Evolutionary conservation across 1,140 invertebrate genomes (phyloP).

Genomic region (Amphibalanus amphitrite): DNA sequence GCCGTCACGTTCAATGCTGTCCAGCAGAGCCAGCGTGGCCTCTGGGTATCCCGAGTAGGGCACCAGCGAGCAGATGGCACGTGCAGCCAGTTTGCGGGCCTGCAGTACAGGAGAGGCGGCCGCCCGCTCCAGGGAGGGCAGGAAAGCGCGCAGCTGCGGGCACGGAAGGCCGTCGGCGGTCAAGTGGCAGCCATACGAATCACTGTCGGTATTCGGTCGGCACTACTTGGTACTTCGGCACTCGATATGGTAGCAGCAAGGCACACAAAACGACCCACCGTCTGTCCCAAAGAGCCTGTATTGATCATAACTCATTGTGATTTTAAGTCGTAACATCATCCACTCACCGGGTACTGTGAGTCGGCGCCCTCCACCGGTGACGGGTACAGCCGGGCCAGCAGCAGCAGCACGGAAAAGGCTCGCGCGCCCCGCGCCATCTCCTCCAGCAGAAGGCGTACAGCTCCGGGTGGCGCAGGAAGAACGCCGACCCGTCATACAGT

Average conservation of each 20-base stretch:
- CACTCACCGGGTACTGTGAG: constrained; percentile 41
- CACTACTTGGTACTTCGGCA: no score
- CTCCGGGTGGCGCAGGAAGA: constrained; percentile 65
- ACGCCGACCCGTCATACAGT: constrained; percentile 47
- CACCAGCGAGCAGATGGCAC: constrained; percentile 41
- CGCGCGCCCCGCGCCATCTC: constrained; percentile 34
- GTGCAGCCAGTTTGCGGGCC: constrained; percentile 44
- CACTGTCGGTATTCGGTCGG: no score
- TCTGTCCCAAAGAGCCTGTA: no score
- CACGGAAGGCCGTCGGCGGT: no score
- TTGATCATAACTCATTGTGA: no score
- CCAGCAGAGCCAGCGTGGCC: constrained; percentile 13
- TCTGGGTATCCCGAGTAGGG: constrained; percentile 18
- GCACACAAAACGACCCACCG: no score
- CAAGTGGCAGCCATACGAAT: no score
- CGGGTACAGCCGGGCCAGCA: constrained; percentile 60
- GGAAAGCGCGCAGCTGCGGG: constrained; percentile 24
- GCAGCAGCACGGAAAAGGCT: constrained; percentile 57
- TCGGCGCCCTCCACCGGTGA: constrained; percentile 45
- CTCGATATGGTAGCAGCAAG: no score
- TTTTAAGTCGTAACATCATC: no score
- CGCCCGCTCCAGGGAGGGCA: constrained; percentile 27
- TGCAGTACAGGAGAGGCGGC: constrained; percentile 37
- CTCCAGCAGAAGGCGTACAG: constrained; percentile 58
- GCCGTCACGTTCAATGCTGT: constrained; percentile 10